These are phyloP conservation scores for Gastrophysa polygoni DNA, from an alignment of 2,888 invertebrate genomes.

Conservation along the genomic window DNA sequence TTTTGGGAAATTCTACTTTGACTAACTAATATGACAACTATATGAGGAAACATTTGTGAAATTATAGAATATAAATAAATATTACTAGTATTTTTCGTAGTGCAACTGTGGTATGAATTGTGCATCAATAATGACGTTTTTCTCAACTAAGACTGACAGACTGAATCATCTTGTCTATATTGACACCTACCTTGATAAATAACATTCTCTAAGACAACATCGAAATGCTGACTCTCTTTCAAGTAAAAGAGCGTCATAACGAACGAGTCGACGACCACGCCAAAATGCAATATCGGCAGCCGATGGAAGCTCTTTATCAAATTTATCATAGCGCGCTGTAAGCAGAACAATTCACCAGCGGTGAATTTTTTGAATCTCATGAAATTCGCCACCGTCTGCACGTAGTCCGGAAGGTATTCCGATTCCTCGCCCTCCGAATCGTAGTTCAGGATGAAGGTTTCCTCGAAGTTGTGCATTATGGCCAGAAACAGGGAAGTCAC, in stretches of 20 bases:
- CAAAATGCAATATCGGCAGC: slow-evolving; percentile 54
- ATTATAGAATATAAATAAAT: no score
- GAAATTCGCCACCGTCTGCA: slow-evolving; percentile 61
- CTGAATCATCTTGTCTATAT: no score
- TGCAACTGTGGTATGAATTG: no score
- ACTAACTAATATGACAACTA: no score
- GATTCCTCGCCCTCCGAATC: slow-evolving; percentile 49
- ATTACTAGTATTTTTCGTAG: no score
- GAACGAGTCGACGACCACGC: slow-evolving; percentile 54
- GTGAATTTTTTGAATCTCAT: slow-evolving; percentile 48
- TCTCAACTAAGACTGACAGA: no score
- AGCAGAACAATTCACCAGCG: slow-evolving; percentile 55
- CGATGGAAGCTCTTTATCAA: slow-evolving; percentile 62
- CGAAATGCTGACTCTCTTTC: slow-evolving; percentile 53
- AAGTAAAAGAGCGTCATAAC: slow-evolving; percentile 57
- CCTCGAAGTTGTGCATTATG: slow-evolving; percentile 58
- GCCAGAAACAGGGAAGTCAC: slow-evolving; percentile 57
- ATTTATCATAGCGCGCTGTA: slow-evolving; percentile 59
- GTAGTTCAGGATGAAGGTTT: slow-evolving; percentile 53
- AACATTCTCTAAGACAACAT: slow-evolving; percentile 58
- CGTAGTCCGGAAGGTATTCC: slow-evolving; percentile 60
- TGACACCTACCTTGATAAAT: slow-evolving; percentile 58
- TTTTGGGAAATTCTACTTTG: no score
- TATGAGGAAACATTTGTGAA: no score
- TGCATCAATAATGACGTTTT: no score